Percentiles rank a stretch among this genome's conserved stretches.
Conservation (phyloP, 2,797 vertebrate genomes). For the Graptemys geographica region DNA sequence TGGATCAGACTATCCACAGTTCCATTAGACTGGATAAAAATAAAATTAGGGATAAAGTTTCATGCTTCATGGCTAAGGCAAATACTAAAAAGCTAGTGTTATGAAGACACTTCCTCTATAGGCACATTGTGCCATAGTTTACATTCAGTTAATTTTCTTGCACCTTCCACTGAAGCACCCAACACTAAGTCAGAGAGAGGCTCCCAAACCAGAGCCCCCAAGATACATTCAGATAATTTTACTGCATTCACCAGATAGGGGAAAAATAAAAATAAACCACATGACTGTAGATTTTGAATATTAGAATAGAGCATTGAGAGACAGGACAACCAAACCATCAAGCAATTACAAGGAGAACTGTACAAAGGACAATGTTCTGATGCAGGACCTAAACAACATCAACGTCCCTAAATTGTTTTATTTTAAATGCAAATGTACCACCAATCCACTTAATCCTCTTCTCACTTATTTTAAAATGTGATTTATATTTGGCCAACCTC, state of each 20-base stretch:
- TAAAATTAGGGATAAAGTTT: background rate
- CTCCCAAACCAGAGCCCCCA: background rate
- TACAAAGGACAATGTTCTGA: background rate
- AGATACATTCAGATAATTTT: background rate
- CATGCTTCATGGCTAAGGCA: background rate
- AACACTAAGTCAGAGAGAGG: accelerated
- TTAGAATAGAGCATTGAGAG: background rate
- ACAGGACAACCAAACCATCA: background rate
- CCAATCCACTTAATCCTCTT: accelerated
- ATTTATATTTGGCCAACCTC: background rate
- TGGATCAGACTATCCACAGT: background rate
- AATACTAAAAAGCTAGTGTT: background rate
- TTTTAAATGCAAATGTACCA: background rate
- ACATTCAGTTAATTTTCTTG: background rate
- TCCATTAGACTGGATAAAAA: background rate
- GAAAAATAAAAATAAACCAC: background rate
- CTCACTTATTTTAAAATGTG: accelerated
- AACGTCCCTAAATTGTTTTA: accelerated
- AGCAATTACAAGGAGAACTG: background rate
- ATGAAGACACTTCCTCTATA: accelerated
- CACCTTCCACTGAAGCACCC: background rate
- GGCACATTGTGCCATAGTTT: background rate
- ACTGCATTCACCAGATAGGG: background rate
- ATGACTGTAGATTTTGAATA: background rate
- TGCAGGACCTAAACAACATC: background rate